phyloP scores from a whole-genome alignment of 2,797 vertebrate genomes.

The Darevskia mixta region DNA sequence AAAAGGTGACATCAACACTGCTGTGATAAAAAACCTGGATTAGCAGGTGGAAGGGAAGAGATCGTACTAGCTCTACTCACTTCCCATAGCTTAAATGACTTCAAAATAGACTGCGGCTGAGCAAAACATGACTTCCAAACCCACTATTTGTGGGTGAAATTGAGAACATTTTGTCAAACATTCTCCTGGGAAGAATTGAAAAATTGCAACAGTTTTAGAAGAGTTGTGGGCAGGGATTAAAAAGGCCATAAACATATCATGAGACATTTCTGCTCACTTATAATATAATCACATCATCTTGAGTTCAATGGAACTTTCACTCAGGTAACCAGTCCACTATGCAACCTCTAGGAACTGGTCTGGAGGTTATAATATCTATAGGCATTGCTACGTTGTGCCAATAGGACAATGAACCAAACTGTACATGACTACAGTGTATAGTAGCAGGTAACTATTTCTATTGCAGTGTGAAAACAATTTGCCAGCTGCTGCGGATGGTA shows the following conservation, averaged over 20 bases:
- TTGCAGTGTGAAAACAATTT: not conserved
- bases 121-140: not conserved
- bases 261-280: too few species aligned
- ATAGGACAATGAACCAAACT: too few species aligned
- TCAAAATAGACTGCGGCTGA: not conserved
- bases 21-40: not conserved
- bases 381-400: not conserved
- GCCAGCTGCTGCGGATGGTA: not conserved
- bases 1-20: not conserved
- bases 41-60: too few species aligned
- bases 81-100: not conserved
- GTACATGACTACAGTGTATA: not conserved
- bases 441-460: not conserved
- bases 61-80: not conserved
- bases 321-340: not conserved
- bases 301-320: too few species aligned
- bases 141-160: not conserved
- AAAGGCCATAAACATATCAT: too few species aligned
- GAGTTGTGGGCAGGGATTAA: too few species aligned
- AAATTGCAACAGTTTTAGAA: too few species aligned
- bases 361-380: not conserved
- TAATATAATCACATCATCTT: too few species aligned
- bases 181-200: too few species aligned
- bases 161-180: too few species aligned
- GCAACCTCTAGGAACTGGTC: not conserved